A percentile compares a stretch with the other conserved stretches of the same genome.
phyloP scores from a whole-genome alignment of 1,140 invertebrate species.

The Temnothorax nylanderi region DNA sequence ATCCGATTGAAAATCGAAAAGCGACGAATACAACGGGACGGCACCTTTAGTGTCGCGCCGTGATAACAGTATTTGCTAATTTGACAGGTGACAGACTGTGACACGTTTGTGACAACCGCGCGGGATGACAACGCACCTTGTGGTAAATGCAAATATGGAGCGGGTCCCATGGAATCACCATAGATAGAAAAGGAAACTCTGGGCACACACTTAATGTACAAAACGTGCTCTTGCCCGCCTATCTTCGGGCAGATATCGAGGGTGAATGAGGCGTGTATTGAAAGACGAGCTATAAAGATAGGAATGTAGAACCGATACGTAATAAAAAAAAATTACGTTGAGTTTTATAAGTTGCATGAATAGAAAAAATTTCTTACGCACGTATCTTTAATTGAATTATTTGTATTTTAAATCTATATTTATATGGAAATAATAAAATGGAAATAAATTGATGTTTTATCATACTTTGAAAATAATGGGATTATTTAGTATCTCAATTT shows the following conservation, averaged over 20 bases:
- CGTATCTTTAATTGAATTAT: neutral
- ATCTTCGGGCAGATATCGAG: slow-evolving; percentile 67
- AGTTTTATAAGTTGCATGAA: neutral
- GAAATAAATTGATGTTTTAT: neutral
- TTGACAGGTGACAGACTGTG: slow-evolving; percentile 76
- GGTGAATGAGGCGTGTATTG: slow-evolving; percentile 64
- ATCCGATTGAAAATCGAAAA: slow-evolving; percentile 6
- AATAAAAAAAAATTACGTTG: slow-evolving; percentile 25
- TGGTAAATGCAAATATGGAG: slow-evolving; percentile 76
- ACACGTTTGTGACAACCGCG: slow-evolving; percentile 65
- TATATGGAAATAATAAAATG: neutral
- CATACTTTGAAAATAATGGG: neutral
- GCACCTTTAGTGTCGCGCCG: slow-evolving; percentile 20
- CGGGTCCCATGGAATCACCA: slow-evolving; percentile 66
- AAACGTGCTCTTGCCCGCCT: slow-evolving; percentile 56
- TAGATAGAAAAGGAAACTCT: slow-evolving; percentile 67
- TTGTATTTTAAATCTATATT: neutral
- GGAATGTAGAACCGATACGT: slow-evolving; percentile 8
- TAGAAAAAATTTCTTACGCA: neutral
- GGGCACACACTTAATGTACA: slow-evolving; percentile 61
- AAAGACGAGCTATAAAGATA: slow-evolving; percentile 59
- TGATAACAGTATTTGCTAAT: slow-evolving; percentile 76
- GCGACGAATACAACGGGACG: neutral
- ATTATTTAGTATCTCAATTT: slow-evolving; percentile 4
- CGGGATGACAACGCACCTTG: slow-evolving; percentile 75